phyloP scores from a whole-genome alignment of 2,113 vertebrate genomes.

The Dunckerocampus dactyliophorus region DNA sequence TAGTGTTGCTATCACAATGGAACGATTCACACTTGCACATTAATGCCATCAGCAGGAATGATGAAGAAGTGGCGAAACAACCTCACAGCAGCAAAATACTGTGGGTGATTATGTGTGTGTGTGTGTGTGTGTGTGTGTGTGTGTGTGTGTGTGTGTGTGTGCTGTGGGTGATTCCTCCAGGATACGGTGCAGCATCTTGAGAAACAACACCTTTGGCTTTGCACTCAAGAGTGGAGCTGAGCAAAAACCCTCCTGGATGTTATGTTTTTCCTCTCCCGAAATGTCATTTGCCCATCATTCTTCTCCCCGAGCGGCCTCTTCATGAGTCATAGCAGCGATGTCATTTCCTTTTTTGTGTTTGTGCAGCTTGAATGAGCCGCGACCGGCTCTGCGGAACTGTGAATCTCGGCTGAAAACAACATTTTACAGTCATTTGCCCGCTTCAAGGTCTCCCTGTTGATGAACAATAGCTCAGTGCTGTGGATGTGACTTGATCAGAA shows the following conservation, averaged over 20 bases:
- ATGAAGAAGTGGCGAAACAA: slow-evolving; percentile 26
- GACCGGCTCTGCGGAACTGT: slow-evolving; percentile 13
- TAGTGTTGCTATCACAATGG: not conserved
- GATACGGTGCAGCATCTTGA: slow-evolving; percentile 32
- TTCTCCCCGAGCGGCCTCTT: slow-evolving; percentile 11
- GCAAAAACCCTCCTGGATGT: not conserved
- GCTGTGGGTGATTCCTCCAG: slow-evolving; percentile 14
- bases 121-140: not conserved
- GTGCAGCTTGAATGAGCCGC: slow-evolving; percentile 41
- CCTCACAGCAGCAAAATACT: slow-evolving; percentile 19
- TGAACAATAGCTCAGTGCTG: no score
- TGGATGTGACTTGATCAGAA: no score
- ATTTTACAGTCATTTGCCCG: not conserved
- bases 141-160: not conserved
- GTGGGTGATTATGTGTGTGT: not conserved
- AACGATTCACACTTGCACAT: not conserved
- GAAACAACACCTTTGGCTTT: slow-evolving; percentile 19
- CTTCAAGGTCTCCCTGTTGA: no score
- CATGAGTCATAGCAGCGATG: slow-evolving; percentile 42
- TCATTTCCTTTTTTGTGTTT: slow-evolving; percentile 60
- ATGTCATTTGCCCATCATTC: slow-evolving; percentile 7
- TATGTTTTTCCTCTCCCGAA: slow-evolving; percentile 1
- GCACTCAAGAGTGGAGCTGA: not conserved
- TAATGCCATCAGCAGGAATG: slow-evolving; percentile 36
- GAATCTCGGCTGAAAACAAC: slow-evolving; percentile 25